These are phyloP conservation scores for Rhamnusium bicolor DNA, from an alignment of 2,888 invertebrate species.

Conservation along the genomic window DNA sequence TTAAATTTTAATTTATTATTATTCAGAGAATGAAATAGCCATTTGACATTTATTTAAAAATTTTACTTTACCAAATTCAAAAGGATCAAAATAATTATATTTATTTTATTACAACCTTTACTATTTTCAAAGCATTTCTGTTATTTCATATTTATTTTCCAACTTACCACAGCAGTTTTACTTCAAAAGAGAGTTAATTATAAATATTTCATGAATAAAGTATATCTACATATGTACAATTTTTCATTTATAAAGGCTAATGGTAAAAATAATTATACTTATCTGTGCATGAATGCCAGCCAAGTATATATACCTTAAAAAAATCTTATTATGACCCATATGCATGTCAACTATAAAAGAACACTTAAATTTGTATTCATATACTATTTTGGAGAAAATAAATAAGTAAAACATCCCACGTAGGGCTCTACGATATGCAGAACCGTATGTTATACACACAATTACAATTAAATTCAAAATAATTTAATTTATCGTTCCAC, in stretches of 20 bases:
- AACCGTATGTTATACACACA: no score
- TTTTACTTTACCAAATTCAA: no score
- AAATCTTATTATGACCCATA: not conserved
- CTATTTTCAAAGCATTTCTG: not conserved
- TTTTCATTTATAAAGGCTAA: not conserved
- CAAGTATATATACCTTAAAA: not conserved
- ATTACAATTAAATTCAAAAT: no score
- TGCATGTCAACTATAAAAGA: no score
- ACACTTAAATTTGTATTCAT: not conserved
- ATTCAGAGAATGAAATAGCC: no score
- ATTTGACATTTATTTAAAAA: no score
- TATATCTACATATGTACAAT: not conserved
- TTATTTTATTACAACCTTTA: not conserved
- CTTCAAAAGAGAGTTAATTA: not conserved
- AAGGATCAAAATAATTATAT: no score
- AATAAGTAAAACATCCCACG: not conserved
- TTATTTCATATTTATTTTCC: not conserved
- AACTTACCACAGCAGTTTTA: not conserved
- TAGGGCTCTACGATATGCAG: no score
- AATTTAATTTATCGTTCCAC: no score
- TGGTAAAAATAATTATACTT: not conserved
- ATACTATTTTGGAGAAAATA: not conserved
- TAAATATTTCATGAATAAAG: not conserved
- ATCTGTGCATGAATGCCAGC: not conserved
- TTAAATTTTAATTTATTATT: no score